Evolutionary conservation across 2,113 vertebrate genomes (phyloP).

Genomic region (Anoplopoma fimbria): DNA sequence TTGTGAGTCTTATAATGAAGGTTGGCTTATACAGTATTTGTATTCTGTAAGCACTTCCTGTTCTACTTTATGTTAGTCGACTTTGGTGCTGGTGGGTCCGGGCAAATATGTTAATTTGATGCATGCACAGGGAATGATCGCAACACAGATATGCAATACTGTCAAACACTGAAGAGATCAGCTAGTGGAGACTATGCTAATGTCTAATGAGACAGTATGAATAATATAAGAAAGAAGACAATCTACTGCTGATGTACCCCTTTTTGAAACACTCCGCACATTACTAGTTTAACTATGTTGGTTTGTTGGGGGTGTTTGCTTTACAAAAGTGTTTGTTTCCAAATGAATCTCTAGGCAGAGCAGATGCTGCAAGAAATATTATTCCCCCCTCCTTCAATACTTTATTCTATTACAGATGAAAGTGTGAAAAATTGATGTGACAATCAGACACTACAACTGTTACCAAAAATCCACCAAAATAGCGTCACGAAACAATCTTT

Average conservation of each 20-base stretch:
- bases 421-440: slow-evolving; percentile 17
- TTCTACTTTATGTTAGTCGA: not conserved
- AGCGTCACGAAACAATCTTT: not conserved
- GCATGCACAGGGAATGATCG: slow-evolving; percentile 26
- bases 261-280: not conserved
- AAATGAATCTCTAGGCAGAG: slow-evolving; percentile 45
- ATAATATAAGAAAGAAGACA: not conserved
- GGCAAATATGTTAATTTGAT: slow-evolving; percentile 48
- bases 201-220: slow-evolving; percentile 40
- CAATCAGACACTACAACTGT: not conserved
- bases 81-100: not conserved
- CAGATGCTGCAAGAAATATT: slow-evolving; percentile 4
- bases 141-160: slow-evolving; percentile 27
- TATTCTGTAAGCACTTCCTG: slow-evolving; percentile 4
- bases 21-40: slow-evolving; percentile 9
- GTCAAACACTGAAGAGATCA: slow-evolving; percentile 24
- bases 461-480: slow-evolving; percentile 14
- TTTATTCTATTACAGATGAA: slow-evolving; percentile 21
- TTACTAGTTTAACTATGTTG: slow-evolving; percentile 14
- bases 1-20: not conserved
- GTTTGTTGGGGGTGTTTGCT: slow-evolving; percentile 18
- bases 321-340: slow-evolving; percentile 32
- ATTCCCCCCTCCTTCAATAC: slow-evolving; percentile 21
- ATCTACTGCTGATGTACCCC: slow-evolving; percentile 5
- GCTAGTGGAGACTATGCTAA: slow-evolving; percentile 19